Evolutionary conservation across 2,113 vertebrate species (phyloP).

Genomic region (Australoheros scitulus): DNA sequence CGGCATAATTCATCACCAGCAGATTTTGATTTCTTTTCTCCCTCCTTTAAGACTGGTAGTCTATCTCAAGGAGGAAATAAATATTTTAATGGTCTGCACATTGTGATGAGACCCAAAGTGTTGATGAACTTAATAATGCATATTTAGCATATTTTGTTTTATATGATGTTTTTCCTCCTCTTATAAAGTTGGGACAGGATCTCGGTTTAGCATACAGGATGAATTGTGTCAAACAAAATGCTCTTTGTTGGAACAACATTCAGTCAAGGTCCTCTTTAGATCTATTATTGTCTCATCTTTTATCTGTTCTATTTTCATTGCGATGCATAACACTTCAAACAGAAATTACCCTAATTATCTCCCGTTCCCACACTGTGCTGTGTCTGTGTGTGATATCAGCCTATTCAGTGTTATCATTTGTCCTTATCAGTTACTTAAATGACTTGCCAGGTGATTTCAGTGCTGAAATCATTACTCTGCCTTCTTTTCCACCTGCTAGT

Average conservation of each 20-base stretch:
- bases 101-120: conserved; percentile 5
- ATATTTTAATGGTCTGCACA: conserved; percentile 14
- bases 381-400: conserved; percentile 14
- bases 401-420: conserved; percentile 22
- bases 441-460: conserved; percentile 49
- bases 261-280: conserved; percentile 70
- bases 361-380: conserved; percentile 34
- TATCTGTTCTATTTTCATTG: conserved; percentile 72
- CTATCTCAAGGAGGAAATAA: conserved; percentile 19
- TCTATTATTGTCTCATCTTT: conserved; percentile 77
- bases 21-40: conserved; percentile 38
- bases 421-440: conserved; percentile 43
- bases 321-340: conserved; percentile 74
- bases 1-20: conserved; percentile 72
- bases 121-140: conserved; percentile 35
- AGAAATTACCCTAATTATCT: conserved; percentile 73
- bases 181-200: conserved; percentile 30
- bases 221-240: conserved; percentile 75
- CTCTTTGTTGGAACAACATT: conserved; percentile 66
- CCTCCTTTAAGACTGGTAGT: conserved; percentile 20
- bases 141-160: conserved; percentile 34
- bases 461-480: conserved; percentile 33
- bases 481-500: conserved; percentile 76
- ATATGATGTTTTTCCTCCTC: conserved; percentile 9
- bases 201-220: conserved; percentile 43